Percentiles rank a stretch among this genome's conserved stretches.
Evolutionary conservation across 1,140 invertebrate species (phyloP).

Genomic region (Vanessa tameamea): DNA sequence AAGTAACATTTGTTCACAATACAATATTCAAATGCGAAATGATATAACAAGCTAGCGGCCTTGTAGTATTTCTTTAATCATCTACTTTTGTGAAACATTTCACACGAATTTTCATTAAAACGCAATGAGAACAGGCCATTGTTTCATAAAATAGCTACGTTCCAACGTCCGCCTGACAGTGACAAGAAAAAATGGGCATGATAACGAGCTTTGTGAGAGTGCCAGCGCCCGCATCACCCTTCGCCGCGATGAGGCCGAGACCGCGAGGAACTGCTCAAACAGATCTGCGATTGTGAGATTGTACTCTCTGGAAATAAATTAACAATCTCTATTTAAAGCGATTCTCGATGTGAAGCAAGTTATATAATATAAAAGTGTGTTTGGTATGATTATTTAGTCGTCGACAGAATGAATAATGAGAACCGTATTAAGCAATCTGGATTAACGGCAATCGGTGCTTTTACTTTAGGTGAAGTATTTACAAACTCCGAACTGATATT

Average conservation of each 20-base stretch:
- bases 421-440: too few relatives aligned
- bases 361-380: too few relatives aligned
- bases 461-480: too few relatives aligned
- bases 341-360: too few relatives aligned
- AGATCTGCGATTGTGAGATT: too few relatives aligned
- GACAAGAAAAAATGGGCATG: slow-evolving; percentile 3
- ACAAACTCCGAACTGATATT: too few relatives aligned
- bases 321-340: too few relatives aligned
- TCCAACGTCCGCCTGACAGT: slow-evolving; percentile 5
- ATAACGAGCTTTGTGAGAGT: slow-evolving; percentile 7
- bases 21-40: background rate
- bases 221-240: slow-evolving; percentile 2
- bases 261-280: too few relatives aligned
- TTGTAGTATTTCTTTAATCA: background rate
- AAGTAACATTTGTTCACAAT: background rate
- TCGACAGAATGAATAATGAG: too few relatives aligned
- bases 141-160: slow-evolving; percentile 9
- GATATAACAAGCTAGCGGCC: background rate
- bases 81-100: background rate
- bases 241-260: background rate
- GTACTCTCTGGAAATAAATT: too few relatives aligned
- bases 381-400: too few relatives aligned
- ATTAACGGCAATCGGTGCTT: too few relatives aligned
- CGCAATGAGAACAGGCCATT: background rate
- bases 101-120: slow-evolving; percentile 4